phyloP scores from a whole-genome alignment of 2,797 vertebrate genomes.

The Xerus rutilus region DNA sequence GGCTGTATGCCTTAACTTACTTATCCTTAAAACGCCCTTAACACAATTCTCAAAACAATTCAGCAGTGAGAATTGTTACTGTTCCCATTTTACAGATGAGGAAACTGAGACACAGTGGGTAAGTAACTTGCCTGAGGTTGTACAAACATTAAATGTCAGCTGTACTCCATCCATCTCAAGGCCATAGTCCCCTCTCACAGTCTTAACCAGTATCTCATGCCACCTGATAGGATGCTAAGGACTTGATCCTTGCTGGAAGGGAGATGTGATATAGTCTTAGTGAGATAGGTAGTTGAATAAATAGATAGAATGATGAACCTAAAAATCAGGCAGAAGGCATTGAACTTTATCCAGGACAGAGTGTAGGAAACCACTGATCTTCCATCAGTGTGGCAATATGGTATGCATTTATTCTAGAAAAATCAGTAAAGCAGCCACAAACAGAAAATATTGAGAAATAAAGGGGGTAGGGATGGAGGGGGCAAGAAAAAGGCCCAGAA shows the following conservation, averaged over 20 bases:
- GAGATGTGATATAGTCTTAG: neutral
- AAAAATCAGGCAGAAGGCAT: neutral
- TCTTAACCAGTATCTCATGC: neutral
- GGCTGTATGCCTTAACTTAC: neutral
- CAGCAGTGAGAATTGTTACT: neutral
- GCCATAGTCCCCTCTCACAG: neutral
- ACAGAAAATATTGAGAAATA: neutral
- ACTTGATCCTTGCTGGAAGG: neutral
- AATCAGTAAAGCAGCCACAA: neutral
- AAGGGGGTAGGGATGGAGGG: neutral
- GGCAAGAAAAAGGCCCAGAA: neutral
- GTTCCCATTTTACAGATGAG: neutral
- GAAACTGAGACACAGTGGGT: neutral
- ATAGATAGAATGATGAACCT: neutral
- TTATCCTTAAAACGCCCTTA: neutral
- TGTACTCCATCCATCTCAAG: neutral
- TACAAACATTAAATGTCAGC: neutral
- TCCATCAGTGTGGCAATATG: neutral
- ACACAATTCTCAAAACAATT: neutral
- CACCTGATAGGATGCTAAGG: neutral
- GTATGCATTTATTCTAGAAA: neutral
- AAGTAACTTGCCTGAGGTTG: neutral
- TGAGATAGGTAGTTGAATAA: neutral
- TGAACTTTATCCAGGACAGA: neutral
- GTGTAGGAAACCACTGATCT: neutral